Percentiles rank a stretch among this genome's conserved stretches.
Evolutionary conservation across 2,888 invertebrate species (phyloP).

Genomic region (Drosophila atroscutellata): DNA sequence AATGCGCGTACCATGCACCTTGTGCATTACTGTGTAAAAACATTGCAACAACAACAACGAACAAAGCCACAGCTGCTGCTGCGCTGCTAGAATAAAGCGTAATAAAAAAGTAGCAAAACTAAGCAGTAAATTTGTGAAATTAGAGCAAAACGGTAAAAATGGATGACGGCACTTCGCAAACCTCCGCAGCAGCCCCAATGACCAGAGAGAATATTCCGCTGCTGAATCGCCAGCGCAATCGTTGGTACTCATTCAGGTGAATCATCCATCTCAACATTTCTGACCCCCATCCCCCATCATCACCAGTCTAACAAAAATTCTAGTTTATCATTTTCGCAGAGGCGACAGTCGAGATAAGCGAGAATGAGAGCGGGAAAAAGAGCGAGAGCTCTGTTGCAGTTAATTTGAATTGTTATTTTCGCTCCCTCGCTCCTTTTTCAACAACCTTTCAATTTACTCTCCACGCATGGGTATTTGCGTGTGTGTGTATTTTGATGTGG

Average conservation of each 20-base stretch:
- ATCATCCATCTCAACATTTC: slow-evolving; percentile 81
- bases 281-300: slow-evolving; percentile 3
- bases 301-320: slow-evolving; percentile 13
- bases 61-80: slow-evolving; percentile 30
- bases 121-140: slow-evolving; percentile 13
- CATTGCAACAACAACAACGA: slow-evolving; percentile 32
- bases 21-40: slow-evolving; percentile 49
- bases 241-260: slow-evolving; percentile 88
- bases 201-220: slow-evolving; percentile 89
- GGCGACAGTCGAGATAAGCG: slow-evolving; percentile 4
- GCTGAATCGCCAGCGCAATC: slow-evolving; percentile 88
- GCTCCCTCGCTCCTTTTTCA: background rate
- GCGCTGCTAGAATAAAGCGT: slow-evolving; percentile 27
- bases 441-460: slow-evolving; percentile 11
- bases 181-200: slow-evolving; percentile 86
- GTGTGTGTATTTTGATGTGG: background rate
- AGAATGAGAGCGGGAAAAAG: background rate
- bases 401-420: slow-evolving; percentile 1
- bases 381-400: slow-evolving; percentile 18
- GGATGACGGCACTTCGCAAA: slow-evolving; percentile 85
- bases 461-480: background rate
- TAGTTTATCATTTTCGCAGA: slow-evolving; percentile 44
- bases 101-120: slow-evolving; percentile 19
- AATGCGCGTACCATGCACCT: slow-evolving; percentile 49
- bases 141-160: slow-evolving; percentile 55